Evolutionary conservation across 1,140 invertebrate species (phyloP), one percentile per base, ranked within the genome.

Genomic region (Drosophila fuyamai): DNA sequence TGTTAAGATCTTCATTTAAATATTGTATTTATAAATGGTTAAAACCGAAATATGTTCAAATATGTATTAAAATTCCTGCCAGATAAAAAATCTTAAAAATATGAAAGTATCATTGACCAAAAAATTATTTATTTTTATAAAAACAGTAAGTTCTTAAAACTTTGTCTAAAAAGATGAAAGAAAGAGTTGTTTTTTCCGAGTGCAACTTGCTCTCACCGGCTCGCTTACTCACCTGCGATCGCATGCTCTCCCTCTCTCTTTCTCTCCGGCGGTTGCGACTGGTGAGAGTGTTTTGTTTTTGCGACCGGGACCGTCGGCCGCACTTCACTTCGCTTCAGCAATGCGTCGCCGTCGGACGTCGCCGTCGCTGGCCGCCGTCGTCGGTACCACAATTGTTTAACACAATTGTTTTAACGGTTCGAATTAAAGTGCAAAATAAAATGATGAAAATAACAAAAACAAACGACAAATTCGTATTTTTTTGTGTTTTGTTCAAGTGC

Each of bases 331-430:
- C 38, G 10, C 50, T 53, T 65, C 38, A 48, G 65, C 36, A 68
- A 68, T 68, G 65, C 65, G 65, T 66, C 65, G 65, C 35, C 65
- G 38, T 50, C 65, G 65, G 61, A 66, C 65, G 65, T 54, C 47
- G 65, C 65, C 50, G 61, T 47, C 60, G 61, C 65, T 54, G 60
- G 60, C 58, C 56, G 57, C 58, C 38, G 61, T 46, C 61, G 56
- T 65, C 61, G 61, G 61, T 65, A 65, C 32, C 32, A 16, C 32
- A 44, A 65, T 46, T 65, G 43, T 60, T 65, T 46, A 44, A 36
- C 18, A 23, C 62, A 47, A 47, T 60, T 43, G 16, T 60, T 35
- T 67, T 16, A 43, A 65, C 63, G 63, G 63, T 67, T 66, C 58
- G 63, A n/a, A 32, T 35, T 6, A 38, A 32, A 48, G 13, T 47